Percentiles rank a stretch among this genome's conserved stretches.
These are phyloP conservation scores for Larimichthys crocea DNA, from an alignment of 2,113 vertebrate species.

Conservation along the genomic window DNA sequence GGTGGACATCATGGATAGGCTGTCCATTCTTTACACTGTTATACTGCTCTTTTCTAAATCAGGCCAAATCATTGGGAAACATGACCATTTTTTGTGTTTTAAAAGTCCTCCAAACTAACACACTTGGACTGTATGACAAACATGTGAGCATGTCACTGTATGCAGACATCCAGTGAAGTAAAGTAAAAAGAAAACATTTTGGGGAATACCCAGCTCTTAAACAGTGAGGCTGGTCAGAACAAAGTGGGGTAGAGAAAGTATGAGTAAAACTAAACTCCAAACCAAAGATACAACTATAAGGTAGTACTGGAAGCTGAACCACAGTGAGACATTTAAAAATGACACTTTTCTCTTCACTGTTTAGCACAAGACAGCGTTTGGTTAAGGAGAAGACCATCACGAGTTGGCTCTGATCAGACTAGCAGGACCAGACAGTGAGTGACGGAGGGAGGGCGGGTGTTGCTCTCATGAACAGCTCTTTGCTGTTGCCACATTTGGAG, in stretches of 20 bases:
- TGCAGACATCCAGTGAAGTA: background rate
- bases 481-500: background rate
- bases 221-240: background rate
- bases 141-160: background rate
- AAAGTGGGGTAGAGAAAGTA: background rate
- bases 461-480: background rate
- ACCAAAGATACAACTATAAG: background rate
- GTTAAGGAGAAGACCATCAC: background rate
- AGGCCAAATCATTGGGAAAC: too few relatives aligned
- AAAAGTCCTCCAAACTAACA: background rate
- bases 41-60: too few relatives aligned
- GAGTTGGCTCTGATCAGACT: background rate
- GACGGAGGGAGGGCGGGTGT: background rate
- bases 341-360: background rate
- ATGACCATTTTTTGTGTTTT: background rate
- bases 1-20: too few relatives aligned
- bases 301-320: background rate
- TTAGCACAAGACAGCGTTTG: background rate
- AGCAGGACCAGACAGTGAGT: background rate
- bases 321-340: background rate
- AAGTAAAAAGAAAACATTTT: background rate
- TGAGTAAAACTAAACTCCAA: background rate
- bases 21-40: too few relatives aligned
- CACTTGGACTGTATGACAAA: background rate
- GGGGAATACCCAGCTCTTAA: background rate